phyloP scores from a whole-genome alignment of 2,797 vertebrate species.

The Bufotes viridis region DNA sequence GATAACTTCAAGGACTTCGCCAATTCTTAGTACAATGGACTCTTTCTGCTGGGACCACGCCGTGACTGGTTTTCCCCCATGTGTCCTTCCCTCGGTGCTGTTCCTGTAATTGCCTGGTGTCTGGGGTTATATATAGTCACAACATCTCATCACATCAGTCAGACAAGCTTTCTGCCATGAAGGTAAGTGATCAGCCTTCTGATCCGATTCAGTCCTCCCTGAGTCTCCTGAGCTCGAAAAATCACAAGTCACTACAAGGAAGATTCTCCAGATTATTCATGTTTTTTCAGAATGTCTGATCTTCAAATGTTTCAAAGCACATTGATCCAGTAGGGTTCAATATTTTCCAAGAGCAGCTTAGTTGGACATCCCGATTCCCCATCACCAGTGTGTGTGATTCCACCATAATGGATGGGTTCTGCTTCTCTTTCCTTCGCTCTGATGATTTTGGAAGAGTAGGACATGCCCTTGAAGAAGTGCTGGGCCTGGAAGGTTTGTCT shows the following conservation, averaged over 20 bases:
- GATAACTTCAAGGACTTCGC: no score
- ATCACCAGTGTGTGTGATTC: not conserved
- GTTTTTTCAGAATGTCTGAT: not conserved
- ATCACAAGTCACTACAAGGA: not conserved
- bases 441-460: not conserved
- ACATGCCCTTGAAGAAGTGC: not conserved
- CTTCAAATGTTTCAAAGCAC: not conserved
- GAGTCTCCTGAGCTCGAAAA: no score
- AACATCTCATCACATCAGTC: not conserved
- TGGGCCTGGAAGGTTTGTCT: not conserved
- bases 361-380: not conserved
- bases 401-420: not conserved
- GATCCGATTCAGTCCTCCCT: not conserved
- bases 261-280: not conserved
- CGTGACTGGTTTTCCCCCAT: conserved; percentile 28
- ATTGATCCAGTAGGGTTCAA: not conserved
- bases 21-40: conserved; percentile 2
- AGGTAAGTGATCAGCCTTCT: conserved; percentile 10
- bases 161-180: conserved; percentile 14
- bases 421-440: not conserved
- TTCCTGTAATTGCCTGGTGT: not conserved
- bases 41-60: not conserved
- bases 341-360: not conserved
- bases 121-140: conserved; percentile 26
- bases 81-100: not conserved